Conservation (phyloP, 1,140 invertebrate genomes). For the Heliconius eleuchia region DNA sequence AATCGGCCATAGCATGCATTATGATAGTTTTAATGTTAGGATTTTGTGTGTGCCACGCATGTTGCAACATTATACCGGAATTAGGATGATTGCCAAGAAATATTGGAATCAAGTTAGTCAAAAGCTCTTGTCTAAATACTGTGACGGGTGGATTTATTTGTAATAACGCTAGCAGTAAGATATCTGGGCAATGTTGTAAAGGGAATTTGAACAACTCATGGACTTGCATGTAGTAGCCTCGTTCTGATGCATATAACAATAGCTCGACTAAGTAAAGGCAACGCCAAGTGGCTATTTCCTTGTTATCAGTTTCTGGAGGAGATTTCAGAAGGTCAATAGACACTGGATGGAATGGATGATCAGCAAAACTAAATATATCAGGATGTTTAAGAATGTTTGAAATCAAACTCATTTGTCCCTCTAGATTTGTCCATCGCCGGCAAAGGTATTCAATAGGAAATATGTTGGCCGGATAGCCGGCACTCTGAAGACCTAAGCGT, state of each 20-base stretch:
- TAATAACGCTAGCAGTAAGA: conserved; percentile 92
- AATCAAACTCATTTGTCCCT: conserved; percentile 95
- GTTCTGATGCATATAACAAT: conserved; percentile 92
- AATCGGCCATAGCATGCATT: conserved; percentile 98
- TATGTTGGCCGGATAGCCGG: conserved; percentile 86
- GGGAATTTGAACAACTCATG: conserved; percentile 97
- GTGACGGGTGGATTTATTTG: conserved; percentile 91
- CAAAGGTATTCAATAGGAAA: conserved; percentile 96
- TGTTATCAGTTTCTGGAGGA: conserved; percentile 94
- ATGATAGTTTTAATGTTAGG: conserved; percentile 91
- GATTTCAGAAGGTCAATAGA: conserved; percentile 95
- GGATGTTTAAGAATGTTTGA: conserved; percentile 93
- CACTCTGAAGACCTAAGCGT: conserved; percentile 88
- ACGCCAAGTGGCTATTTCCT: conserved; percentile 95
- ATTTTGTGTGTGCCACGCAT: conserved; percentile 94
- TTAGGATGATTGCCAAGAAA: conserved; percentile 97
- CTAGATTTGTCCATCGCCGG: conserved; percentile 94
- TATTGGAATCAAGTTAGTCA: conserved; percentile 92
- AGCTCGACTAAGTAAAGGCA: conserved; percentile 95
- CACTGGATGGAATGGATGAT: conserved; percentile 93
- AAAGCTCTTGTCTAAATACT: conserved; percentile 90
- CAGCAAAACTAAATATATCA: conserved; percentile 97
- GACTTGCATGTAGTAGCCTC: conserved; percentile 90
- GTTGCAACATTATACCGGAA: conserved; percentile 94
- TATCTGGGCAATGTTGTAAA: conserved; percentile 95